Evolutionary conservation across 2,113 vertebrate species (phyloP).

Genomic region (Thalassoma bifasciatum): DNA sequence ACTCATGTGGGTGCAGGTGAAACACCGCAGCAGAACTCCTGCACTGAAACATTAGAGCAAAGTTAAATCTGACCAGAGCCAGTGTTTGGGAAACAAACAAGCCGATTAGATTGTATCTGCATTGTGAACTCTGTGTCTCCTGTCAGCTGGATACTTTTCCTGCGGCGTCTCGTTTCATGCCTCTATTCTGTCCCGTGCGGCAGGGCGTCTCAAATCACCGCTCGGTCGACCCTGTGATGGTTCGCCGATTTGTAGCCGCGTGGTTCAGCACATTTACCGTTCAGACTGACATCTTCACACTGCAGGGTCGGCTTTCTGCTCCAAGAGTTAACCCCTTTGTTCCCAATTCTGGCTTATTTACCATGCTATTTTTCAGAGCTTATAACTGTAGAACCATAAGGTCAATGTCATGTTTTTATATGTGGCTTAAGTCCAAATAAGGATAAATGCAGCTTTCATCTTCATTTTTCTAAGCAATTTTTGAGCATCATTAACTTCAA

Average conservation of each 20-base stretch:
- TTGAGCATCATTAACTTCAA: too few species aligned
- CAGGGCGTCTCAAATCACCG: slow-evolving; percentile 44
- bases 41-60: slow-evolving; percentile 20
- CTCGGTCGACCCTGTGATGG: slow-evolving; percentile 31
- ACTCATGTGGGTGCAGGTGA: background rate
- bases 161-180: slow-evolving; percentile 61
- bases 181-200: slow-evolving; percentile 21
- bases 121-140: slow-evolving; percentile 10
- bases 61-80: slow-evolving; percentile 6
- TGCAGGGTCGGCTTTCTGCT: background rate
- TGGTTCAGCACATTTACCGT: slow-evolving; percentile 35
- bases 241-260: slow-evolving; percentile 31
- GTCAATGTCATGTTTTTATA: too few species aligned
- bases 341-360: too few species aligned
- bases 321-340: background rate
- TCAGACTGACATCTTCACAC: slow-evolving; percentile 6
- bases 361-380: too few species aligned
- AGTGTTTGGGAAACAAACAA: slow-evolving; percentile 57
- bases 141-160: slow-evolving; percentile 40
- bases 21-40: background rate
- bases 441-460: too few species aligned
- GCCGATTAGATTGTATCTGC: slow-evolving; percentile 58
- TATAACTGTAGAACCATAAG: too few species aligned
- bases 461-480: too few species aligned
- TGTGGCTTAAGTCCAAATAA: too few species aligned